Percentiles rank a stretch among this genome's conserved stretches.
Conservation (phyloP, 1,140 invertebrate genomes). For the Oscheius sp. region DNA sequence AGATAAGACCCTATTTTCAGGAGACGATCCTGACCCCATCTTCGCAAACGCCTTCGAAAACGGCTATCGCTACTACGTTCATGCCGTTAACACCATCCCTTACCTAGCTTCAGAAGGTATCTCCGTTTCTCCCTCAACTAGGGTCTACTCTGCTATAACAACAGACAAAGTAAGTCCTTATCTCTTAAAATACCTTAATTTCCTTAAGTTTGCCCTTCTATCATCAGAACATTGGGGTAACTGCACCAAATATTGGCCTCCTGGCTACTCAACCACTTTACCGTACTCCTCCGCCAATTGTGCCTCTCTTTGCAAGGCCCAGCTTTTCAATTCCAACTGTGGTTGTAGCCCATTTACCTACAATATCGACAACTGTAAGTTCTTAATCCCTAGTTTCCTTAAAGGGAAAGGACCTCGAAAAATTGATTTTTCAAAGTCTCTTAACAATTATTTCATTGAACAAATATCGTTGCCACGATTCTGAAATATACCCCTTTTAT, state of each 20-base stretch:
- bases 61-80: slow-evolving; percentile 55
- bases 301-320: slow-evolving; percentile 45
- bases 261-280: slow-evolving; percentile 24
- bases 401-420: too few relatives aligned
- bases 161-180: slow-evolving; percentile 45
- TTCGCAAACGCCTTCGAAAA: slow-evolving; percentile 51
- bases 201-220: slow-evolving; percentile 52
- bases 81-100: slow-evolving; percentile 46
- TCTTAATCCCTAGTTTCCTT: too few relatives aligned
- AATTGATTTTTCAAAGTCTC: too few relatives aligned
- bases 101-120: slow-evolving; percentile 56
- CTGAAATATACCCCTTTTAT: too few relatives aligned
- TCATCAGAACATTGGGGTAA: slow-evolving; percentile 51
- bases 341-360: slow-evolving; percentile 56
- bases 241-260: slow-evolving; percentile 52
- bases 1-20: not conserved
- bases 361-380: slow-evolving; percentile 49
- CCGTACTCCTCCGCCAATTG: slow-evolving; percentile 53
- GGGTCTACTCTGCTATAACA: slow-evolving; percentile 54
- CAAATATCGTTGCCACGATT: too few relatives aligned
- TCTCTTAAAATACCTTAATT: slow-evolving; percentile 14
- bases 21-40: slow-evolving; percentile 32
- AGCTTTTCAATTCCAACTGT: slow-evolving; percentile 51
- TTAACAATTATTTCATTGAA: too few relatives aligned
- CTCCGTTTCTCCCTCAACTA: slow-evolving; percentile 51